Evolutionary conservation across 2,797 vertebrate genomes (phyloP), one percentile per base, ranked within the genome.

Genomic region (Myiotriccus ornatus): DNA sequence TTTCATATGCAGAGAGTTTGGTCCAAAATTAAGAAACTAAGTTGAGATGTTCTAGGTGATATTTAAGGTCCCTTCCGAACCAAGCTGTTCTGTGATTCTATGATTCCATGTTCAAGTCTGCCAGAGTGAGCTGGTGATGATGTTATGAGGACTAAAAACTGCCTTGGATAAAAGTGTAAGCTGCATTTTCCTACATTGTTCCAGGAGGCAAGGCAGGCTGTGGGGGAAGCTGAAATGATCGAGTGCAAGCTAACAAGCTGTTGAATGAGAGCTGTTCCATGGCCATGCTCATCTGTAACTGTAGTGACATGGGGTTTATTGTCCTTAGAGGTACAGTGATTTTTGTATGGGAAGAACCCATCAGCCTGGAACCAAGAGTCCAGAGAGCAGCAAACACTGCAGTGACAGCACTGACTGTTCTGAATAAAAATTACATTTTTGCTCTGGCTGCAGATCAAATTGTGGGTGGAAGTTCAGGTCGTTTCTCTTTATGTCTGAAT

Each of bases 321-420:
- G 64, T 68, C 91, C 70, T 39, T 24, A 41, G 69, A 68, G 46
- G 21, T 41, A 60, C 55, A 67, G 9, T 18, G 37, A 32, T 63
- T 96, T 85, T 89, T 79, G 79, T 65, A 1, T 52, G 64, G 85
- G 74, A 76, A 71, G 19, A 64, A 34, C 87, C 63, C 41, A 41
- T 32, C 71, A 65, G 44, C 56, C 79, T 93, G 69, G 90, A 93
- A 90, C n/a, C 9, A 23, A 82, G 79, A 96, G 65, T 82, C 75
- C 37, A 17, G 62, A 69, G 83, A 71, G 24, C 27, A 76, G 87
- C 78, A 89, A 89, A 92, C 59, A 22, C 77, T 30, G 64, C 62
- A 87, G 67, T 39, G 74, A 63, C 8, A 14, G 43, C 80, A 43
- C 65, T 14, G 80, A 55, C 87, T 85, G 67, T 32, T 84, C 62